Base-by-base conservation (phyloP, 2,113 vertebrate species). In the Rana temporaria region DNA sequence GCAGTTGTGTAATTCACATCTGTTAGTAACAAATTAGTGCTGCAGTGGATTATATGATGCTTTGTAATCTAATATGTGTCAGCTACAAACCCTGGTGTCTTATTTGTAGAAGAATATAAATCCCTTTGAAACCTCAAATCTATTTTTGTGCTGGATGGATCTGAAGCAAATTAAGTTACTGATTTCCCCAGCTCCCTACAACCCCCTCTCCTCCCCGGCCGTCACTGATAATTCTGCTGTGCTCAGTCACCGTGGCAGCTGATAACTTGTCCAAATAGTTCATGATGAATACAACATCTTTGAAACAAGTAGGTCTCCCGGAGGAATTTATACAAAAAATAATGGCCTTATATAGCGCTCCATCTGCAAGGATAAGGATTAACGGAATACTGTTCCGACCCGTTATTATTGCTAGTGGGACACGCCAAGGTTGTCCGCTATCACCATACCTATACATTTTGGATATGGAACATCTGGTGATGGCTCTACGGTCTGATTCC, bases 41-140 rank as follows among this genome's bases (percentile, higher is more conserved):
- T 53, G 19, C 67, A 74, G 74, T 64, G 60, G 70, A 82, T 82
- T 74, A 74, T 60, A 82, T 82, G 71, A 74, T 82, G 62, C 80
- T 48, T 19, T 22, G 80, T 82, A 82, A 82, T 74, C 56, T 82
- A 74, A 82, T 82, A 82, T 82, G 42, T 74, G 62, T 74, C 80
- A 82, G 32, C 70, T 66, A 74, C 60, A 42, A 48, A 57, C n/a
- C 26, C 26, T 42, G 52, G 69, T 55, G 32, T 82, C 70, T 67
- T 82, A 82, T 82, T 82, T 74, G 80, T 59, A 82, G 80, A 32
- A 73, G 79, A 82, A 82, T 48, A 64, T 74, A 74, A 82, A 74
- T 82, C 80, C 80, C 80, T 82, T 82, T 74, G 80, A 82, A 82
- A 67, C 70, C 70, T 74, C 62, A 56, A 57, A 67, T 82, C 80